Evolutionary conservation across 2,797 vertebrate species (phyloP).

Genomic region (Smutsia gigantea): DNA sequence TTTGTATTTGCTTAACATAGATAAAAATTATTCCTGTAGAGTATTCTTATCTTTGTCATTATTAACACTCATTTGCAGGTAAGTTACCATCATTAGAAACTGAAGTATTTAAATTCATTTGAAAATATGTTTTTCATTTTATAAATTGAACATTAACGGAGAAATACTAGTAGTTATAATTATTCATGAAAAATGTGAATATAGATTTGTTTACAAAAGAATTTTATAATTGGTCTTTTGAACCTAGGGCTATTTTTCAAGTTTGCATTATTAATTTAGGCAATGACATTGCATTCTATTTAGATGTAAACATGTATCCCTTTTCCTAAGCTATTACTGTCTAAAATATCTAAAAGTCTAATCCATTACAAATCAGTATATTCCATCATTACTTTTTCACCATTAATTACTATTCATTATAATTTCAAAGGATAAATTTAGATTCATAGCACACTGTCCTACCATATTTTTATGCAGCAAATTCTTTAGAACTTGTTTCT

Average conservation of each 20-base stretch:
- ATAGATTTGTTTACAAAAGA: conserved; percentile 72
- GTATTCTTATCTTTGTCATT: not conserved
- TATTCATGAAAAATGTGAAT: conserved; percentile 78
- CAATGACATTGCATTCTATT: conserved; percentile 81
- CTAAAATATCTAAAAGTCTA: conserved; percentile 72
- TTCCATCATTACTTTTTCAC: conserved; percentile 77
- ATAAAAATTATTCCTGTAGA: not conserved
- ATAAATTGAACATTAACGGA: conserved; percentile 37
- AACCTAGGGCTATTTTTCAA: conserved; percentile 78
- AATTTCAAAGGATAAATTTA: conserved; percentile 82
- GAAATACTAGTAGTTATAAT: not conserved
- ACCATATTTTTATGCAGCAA: conserved; percentile 62
- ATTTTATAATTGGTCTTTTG: conserved; percentile 81
- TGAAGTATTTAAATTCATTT: conserved; percentile 62
- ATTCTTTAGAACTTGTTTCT: conserved; percentile 73
- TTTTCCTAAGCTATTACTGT: conserved; percentile 78
- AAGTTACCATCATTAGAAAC: conserved; percentile 35
- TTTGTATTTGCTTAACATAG: conserved; percentile 20
- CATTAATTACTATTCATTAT: conserved; percentile 79
- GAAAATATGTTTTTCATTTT: conserved; percentile 73
- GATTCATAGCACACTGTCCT: conserved; percentile 71
- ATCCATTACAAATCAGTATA: conserved; percentile 73
- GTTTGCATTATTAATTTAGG: conserved; percentile 82
- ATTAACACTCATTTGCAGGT: conserved; percentile 43
- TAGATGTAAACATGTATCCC: conserved; percentile 77